phyloP scores from a whole-genome alignment of 2,888 invertebrate species.

The Mayetiola destructor region DNA sequence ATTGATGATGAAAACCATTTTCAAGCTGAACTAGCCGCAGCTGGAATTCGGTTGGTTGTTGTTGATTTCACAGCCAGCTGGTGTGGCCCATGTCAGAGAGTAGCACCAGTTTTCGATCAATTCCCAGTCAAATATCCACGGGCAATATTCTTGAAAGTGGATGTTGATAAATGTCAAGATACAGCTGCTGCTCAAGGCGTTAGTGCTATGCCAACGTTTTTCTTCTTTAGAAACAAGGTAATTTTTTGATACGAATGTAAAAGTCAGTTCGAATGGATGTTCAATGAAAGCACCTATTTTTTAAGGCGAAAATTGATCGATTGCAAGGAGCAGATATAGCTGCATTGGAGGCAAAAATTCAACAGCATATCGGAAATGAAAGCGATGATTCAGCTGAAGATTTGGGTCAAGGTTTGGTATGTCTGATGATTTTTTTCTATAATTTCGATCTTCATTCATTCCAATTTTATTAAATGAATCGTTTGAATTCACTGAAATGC shows the following conservation, averaged over 20 bases:
- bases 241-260: conserved; percentile 17
- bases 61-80: conserved; percentile 92
- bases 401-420: conserved; percentile 38
- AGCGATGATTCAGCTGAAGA: conserved; percentile 70
- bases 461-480: background rate
- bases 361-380: conserved; percentile 59
- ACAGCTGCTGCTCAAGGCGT: conserved; percentile 80
- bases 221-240: conserved; percentile 78
- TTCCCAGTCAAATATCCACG: conserved; percentile 73
- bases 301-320: conserved; percentile 64
- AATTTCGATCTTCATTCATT: background rate
- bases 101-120: conserved; percentile 85
- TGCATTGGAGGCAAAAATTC: conserved; percentile 74
- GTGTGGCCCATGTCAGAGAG: conserved; percentile 94
- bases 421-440: background rate
- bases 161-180: conserved; percentile 80
- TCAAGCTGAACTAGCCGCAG: conserved; percentile 65
- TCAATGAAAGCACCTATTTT: conserved; percentile 19
- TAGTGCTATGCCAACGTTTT: conserved; percentile 95
- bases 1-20: conserved; percentile 51
- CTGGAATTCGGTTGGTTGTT: conserved; percentile 77
- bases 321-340: conserved; percentile 77
- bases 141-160: conserved; percentile 81
- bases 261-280: background rate
- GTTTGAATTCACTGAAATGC: conserved; percentile 25